Percentiles rank a stretch among this genome's conserved stretches.
phyloP scores from a whole-genome alignment of 2,113 vertebrate species.

The Heterocephalus glaber region DNA sequence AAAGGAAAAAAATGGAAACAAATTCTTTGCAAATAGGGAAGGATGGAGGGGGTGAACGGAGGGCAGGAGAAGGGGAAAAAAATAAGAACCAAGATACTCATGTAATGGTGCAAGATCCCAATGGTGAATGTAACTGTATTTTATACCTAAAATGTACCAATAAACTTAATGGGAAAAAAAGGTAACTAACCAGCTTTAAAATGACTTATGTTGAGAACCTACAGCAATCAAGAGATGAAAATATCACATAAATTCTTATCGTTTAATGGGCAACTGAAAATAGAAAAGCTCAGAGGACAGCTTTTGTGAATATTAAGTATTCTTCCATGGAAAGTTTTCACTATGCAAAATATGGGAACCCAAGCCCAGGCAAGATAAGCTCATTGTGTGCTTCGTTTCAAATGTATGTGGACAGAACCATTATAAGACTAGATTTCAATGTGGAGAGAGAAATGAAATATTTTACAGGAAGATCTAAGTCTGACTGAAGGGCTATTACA shows the following conservation, averaged over 20 bases:
- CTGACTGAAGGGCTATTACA: not conserved
- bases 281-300: slow-evolving; percentile 29
- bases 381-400: slow-evolving; percentile 7
- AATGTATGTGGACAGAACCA: not conserved
- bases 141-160: no score
- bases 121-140: no score
- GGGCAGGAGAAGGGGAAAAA: no score
- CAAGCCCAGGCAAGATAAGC: not conserved
- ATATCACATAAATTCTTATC: not conserved
- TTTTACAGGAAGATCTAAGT: slow-evolving; percentile 7
- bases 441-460: not conserved
- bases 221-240: slow-evolving; percentile 21
- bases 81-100: no score
- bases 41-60: no score
- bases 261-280: slow-evolving; percentile 49
- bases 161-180: no score
- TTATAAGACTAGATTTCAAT: not conserved
- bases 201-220: not conserved
- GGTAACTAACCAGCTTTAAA: not conserved
- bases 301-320: not conserved
- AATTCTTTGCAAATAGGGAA: no score
- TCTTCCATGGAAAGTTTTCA: slow-evolving; percentile 11
- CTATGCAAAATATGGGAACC: slow-evolving; percentile 20
- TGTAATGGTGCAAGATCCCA: no score
- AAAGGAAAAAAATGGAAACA: no score